Base-by-base conservation (phyloP, 2,888 invertebrate species). In the Lagria hirta region DNA sequence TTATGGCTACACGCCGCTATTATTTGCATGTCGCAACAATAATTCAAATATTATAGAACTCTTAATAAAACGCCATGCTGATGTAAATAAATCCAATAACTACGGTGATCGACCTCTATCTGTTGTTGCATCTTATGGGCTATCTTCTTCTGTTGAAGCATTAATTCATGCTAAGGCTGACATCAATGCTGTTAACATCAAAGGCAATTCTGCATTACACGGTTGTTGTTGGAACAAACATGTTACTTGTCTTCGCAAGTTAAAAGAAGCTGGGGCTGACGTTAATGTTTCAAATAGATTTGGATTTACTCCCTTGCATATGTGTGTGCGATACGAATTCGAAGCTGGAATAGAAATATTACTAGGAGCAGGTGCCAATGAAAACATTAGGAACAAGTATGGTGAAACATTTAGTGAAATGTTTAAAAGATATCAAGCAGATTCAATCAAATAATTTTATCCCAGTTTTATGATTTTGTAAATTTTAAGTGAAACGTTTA, bases 11-110 rank as follows among this genome's bases (percentile, higher is more conserved):
- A 34, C 34, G 15, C 34, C 34, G 2, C 16, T 34, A 4, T 24
- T 24, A 16, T 11, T 10, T 4, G 34, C 34, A 16, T 34, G 16
- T 17, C 24, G 34, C 24, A 34, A 34, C 24, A 26, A 26, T 11
- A 6, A 11, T 11, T 4, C 14, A 4, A 14, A 26, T 3, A n/a
- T 26, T 11, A 14, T 26, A 6, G 14, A 26, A 11, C 3, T 26
- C 3, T 11, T 26, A 8, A 6, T 26, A 11, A 3, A 3, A n/a
- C n/a, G n/a, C n/a, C 10, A n/a, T 3, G 11, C 3, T 2, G 8
- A 26, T n/a, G 26, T 26, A 3, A 11, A 26, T n/a, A 14, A 13
- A 13, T 4, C 3, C 3, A 14, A 26, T n/a, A 26, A 26, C 3
- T 13, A n/a, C 5, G 26, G 26, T 5, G 13, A 13, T 14, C 6